Conservation (phyloP, 2,113 vertebrate genomes). For the Lepus americanus region DNA sequence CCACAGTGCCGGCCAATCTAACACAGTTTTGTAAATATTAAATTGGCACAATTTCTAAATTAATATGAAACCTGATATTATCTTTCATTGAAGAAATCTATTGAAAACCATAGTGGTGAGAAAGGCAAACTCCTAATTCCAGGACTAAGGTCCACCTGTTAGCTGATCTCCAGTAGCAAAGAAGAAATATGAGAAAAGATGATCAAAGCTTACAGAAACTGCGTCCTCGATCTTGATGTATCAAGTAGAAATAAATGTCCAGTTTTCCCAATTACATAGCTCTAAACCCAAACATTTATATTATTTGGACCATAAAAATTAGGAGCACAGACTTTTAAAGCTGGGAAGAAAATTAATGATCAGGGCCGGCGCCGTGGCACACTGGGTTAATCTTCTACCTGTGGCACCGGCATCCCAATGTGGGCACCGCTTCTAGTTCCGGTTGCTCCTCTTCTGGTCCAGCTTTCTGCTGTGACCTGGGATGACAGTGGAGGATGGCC, state of each 20-base stretch:
- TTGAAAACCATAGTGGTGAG: not conserved
- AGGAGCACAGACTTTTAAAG: not conserved
- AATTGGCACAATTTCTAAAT: not conserved
- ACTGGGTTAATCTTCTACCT: too few species aligned
- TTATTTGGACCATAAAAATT: not conserved
- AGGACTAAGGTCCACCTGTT: not conserved
- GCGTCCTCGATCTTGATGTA: not conserved
- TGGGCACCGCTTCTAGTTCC: too few species aligned
- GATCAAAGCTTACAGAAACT: fast-evolving
- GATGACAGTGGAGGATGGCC: too few species aligned
- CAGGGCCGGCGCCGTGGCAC: too few species aligned
- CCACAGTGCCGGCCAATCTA: too few species aligned
- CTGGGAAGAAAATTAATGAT: not conserved
- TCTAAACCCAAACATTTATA: not conserved
- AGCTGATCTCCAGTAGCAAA: not conserved
- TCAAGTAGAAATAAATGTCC: not conserved
- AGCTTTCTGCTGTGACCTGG: too few species aligned
- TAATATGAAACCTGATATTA: not conserved
- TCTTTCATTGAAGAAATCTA: not conserved
- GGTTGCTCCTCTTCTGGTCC: too few species aligned
- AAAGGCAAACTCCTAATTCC: not conserved
- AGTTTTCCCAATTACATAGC: not conserved
- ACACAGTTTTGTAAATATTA: not conserved
- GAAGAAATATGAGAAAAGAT: not conserved
- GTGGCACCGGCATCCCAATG: too few species aligned